Conservation (phyloP, 2,113 vertebrate species). For the Anolis sagrei region DNA sequence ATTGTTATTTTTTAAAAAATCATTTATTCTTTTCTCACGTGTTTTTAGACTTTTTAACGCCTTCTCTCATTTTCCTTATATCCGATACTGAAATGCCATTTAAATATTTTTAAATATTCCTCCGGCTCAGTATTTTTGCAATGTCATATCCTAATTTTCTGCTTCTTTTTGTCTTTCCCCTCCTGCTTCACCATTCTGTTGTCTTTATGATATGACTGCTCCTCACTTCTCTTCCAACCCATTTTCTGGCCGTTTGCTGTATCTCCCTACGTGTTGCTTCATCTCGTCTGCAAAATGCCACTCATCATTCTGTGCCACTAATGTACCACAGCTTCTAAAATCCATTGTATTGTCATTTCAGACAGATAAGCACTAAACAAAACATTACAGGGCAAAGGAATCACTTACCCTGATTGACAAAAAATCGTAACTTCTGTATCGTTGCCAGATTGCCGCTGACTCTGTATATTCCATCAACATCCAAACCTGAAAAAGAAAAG, state of each 20-base stretch:
- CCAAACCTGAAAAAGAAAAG: slow-evolving; percentile 82
- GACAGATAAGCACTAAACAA: slow-evolving; percentile 72
- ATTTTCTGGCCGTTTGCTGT: slow-evolving; percentile 40
- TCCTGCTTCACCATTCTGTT: slow-evolving; percentile 45
- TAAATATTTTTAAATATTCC: slow-evolving; percentile 27
- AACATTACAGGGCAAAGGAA: slow-evolving; percentile 71
- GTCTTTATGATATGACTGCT: slow-evolving; percentile 5
- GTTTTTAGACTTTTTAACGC: not conserved
- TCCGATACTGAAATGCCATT: not conserved
- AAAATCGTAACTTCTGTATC: slow-evolving; percentile 91
- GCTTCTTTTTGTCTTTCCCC: slow-evolving; percentile 5
- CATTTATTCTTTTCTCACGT: slow-evolving; percentile 39
- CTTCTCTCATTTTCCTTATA: not conserved
- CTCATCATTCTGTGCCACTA: slow-evolving; percentile 65
- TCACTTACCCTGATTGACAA: slow-evolving; percentile 89
- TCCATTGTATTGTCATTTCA: slow-evolving; percentile 66
- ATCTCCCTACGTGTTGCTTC: slow-evolving; percentile 55
- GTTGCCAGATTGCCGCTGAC: slow-evolving; percentile 91
- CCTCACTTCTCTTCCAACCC: slow-evolving; percentile 27
- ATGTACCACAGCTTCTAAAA: slow-evolving; percentile 68
- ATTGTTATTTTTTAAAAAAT: slow-evolving; percentile 17
- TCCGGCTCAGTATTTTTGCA: too few species aligned
- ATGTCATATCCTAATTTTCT: not conserved
- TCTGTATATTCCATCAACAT: slow-evolving; percentile 90
- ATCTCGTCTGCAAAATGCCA: slow-evolving; percentile 44